Percentiles rank a stretch among this genome's conserved stretches.
Evolutionary conservation across 2,888 invertebrate species (phyloP).

Genomic region (Eupithecia dodoneata): DNA sequence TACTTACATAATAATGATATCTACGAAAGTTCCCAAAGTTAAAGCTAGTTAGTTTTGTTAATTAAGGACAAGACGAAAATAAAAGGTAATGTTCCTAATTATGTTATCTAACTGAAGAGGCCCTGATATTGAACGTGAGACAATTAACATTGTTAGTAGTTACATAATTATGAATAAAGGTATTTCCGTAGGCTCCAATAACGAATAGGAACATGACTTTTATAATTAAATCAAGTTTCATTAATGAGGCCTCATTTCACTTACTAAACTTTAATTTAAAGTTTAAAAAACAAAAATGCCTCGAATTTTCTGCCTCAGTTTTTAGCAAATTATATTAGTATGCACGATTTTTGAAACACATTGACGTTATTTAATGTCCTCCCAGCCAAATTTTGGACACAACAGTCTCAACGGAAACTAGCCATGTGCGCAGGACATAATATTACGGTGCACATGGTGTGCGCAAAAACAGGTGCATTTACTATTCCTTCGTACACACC

Average conservation of each 20-base stretch:
- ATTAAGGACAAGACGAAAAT: background rate
- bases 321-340: background rate
- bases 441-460: background rate
- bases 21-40: background rate
- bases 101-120: slow-evolving; percentile 7
- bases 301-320: background rate
- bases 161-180: background rate
- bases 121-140: slow-evolving; percentile 14
- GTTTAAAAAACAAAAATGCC: background rate
- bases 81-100: background rate
- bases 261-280: background rate
- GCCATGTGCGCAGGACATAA: background rate
- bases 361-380: no score
- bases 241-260: background rate
- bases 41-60: background rate
- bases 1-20: background rate
- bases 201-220: background rate
- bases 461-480: background rate
- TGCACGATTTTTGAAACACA: background rate
- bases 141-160: slow-evolving; percentile 11
- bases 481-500: background rate
- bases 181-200: background rate
- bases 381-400: background rate
- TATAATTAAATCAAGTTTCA: background rate
- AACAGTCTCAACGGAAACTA: background rate